Base-by-base conservation (phyloP, 2,113 vertebrate genomes). In the Chaenogobius annularis region DNA sequence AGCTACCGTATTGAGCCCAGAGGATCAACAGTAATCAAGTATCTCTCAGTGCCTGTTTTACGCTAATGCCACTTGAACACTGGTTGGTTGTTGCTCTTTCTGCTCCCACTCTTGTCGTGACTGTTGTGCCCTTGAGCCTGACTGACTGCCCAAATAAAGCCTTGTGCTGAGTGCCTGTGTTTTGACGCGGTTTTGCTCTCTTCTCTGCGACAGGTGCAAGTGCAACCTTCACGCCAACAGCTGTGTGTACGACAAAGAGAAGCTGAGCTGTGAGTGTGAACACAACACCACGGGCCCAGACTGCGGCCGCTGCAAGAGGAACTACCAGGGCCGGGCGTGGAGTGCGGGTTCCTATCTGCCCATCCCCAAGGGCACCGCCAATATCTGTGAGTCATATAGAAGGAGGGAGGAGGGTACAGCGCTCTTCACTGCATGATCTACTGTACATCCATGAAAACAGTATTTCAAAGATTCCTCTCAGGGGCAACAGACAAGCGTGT, bases 261-360 rank as follows among this genome's bases (percentile, higher is more conserved):
- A 95, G 87, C 88, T 99, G 85, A 93, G 94, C 82, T 99, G 98
- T 74, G 97, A 98, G 91, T 99, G 98, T 86, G 98, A 99, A 83
- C 98, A 99, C 94, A 99, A 99, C 93, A 98, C 97, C 35, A 99
- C 97, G 4, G 98, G 98, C 66, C 97, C 96, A 43, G 98, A 99
- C 94, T 99, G 98, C 63, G 97, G 96, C 68, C 96, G 96, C 86
- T 99, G 98, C 88, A 99, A 98, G 95, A 97, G 94, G 92, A 97
- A 94, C 85, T 99, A 96, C 89, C 98, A 98, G 94, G 97, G 97
- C 66, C 93, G 96, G 56, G 93, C 95, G 0, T 99, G 98, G 98
- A 99, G 96, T 40, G 91, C 96, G 15, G 98, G 98, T 79, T 99
- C 97, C 22, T 99, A 99, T 77, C 95, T 99, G 74, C 97, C 98